These are phyloP conservation scores for Eupithecia tripunctaria DNA, from an alignment of 2,888 invertebrate genomes.

Conservation along the genomic window DNA sequence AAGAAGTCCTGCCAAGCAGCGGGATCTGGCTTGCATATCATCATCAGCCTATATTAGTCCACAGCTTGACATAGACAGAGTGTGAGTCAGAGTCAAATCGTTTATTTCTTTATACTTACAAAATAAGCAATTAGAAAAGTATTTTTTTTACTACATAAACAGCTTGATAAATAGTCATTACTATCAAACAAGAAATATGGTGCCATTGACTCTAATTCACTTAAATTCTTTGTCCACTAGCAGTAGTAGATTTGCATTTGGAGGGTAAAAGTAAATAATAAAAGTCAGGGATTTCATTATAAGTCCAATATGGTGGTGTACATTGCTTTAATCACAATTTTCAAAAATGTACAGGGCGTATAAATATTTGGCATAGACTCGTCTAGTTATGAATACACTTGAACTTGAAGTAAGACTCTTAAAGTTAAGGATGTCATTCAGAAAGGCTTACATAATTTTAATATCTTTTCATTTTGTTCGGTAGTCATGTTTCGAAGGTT, in stretches of 20 bases:
- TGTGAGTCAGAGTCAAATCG: too few species aligned
- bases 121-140: too few species aligned
- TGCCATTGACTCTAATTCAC: too few species aligned
- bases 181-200: too few species aligned
- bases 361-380: conserved; percentile 78
- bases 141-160: too few species aligned
- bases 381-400: conserved; percentile 63
- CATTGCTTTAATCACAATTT: conserved; percentile 69
- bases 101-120: too few species aligned
- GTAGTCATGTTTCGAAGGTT: conserved; percentile 70
- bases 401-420: conserved; percentile 68
- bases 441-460: conserved; percentile 66
- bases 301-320: conserved; percentile 59
- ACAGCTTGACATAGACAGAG: neutral
- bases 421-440: conserved; percentile 69
- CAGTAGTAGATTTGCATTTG: too few species aligned
- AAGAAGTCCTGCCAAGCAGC: neutral
- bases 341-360: conserved; percentile 68
- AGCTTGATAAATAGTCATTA: too few species aligned
- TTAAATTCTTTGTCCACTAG: too few species aligned
- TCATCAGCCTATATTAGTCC: too few species aligned
- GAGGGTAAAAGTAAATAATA: conserved; percentile 17
- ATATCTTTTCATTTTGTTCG: conserved; percentile 57
- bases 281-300: conserved; percentile 46
- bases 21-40: neutral